Conservation (phyloP, 2,888 invertebrate genomes). For the Frankliniella intonsa region DNA sequence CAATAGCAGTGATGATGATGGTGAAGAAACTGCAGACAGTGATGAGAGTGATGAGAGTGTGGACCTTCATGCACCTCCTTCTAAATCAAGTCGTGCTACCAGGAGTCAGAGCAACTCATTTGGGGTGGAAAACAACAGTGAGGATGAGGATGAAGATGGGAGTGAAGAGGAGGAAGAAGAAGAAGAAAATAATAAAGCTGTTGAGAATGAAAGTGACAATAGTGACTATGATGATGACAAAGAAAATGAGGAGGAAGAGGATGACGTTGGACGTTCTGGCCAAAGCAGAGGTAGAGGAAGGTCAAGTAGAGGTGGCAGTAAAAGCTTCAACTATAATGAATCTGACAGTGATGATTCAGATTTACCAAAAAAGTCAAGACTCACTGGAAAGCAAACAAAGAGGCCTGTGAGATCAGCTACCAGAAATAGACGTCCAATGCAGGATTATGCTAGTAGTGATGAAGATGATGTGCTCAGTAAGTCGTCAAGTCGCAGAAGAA, state of each 20-base stretch:
- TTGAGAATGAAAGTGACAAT: slow-evolving; percentile 36
- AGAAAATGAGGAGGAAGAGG: slow-evolving; percentile 38
- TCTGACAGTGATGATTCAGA: slow-evolving; percentile 50
- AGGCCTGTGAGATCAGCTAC: slow-evolving; percentile 42
- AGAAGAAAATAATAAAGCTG: slow-evolving; percentile 37
- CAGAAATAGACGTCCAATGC: slow-evolving; percentile 28
- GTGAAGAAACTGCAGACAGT: slow-evolving; percentile 42
- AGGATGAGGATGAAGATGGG: slow-evolving; percentile 41
- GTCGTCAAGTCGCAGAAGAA: background rate
- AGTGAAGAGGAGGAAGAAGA: slow-evolving; percentile 40
- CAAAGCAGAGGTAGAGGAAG: background rate
- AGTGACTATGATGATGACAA: slow-evolving; percentile 33
- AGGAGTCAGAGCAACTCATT: slow-evolving; percentile 40
- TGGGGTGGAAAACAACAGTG: slow-evolving; percentile 33
- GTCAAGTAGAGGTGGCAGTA: slow-evolving; percentile 9
- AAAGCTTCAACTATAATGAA: slow-evolving; percentile 38
- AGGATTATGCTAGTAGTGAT: slow-evolving; percentile 29
- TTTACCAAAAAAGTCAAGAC: slow-evolving; percentile 35
- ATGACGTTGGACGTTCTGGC: slow-evolving; percentile 34
- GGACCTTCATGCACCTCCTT: background rate
- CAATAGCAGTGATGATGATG: slow-evolving; percentile 39
- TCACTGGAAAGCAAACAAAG: slow-evolving; percentile 40
- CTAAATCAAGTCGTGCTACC: slow-evolving; percentile 26
- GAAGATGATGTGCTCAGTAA: background rate
- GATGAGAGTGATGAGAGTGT: slow-evolving; percentile 34